Conservation (phyloP, 2,797 vertebrate genomes). For the Acridotheres tristis region DNA sequence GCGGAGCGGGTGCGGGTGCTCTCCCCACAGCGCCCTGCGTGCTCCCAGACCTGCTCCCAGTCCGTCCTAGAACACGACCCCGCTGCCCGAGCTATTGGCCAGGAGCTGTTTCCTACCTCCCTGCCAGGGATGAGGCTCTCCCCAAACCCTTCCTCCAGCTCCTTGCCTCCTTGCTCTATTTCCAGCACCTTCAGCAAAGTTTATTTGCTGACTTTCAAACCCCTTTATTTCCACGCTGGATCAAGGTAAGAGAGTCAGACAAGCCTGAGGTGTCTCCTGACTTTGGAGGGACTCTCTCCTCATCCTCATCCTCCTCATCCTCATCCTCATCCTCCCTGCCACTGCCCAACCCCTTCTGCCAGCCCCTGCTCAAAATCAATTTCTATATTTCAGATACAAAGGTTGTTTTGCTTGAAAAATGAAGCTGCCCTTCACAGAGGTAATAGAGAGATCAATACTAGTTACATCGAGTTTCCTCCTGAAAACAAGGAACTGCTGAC, state of each 20-base stretch:
- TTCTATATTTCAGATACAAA: slow-evolving; percentile 30
- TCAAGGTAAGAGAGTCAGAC: background rate
- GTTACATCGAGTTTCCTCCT: background rate
- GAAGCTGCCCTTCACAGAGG: slow-evolving; percentile 58
- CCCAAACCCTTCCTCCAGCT: background rate
- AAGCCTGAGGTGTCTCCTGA: background rate
- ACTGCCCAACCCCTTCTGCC: background rate
- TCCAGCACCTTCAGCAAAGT: background rate
- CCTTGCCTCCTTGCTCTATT: background rate
- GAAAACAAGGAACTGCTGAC: background rate
- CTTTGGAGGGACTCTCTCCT: background rate
- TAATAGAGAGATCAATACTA: slow-evolving; percentile 62
- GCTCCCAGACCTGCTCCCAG: background rate
- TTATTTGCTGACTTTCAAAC: slow-evolving; percentile 9
- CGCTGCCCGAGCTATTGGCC: rapidly evolving
- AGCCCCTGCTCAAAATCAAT: background rate
- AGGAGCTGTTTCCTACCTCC: rapidly evolving
- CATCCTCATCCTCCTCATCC: no score
- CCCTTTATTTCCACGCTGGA: background rate
- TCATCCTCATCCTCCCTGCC: background rate
- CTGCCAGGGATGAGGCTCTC: background rate
- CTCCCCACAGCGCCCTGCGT: rapidly evolving
- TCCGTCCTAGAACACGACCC: rapidly evolving
- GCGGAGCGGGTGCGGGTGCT: background rate
- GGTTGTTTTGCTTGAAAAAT: slow-evolving; percentile 59